Conservation (phyloP, 2,888 invertebrate genomes). For the Lepidochitona cinerea region DNA sequence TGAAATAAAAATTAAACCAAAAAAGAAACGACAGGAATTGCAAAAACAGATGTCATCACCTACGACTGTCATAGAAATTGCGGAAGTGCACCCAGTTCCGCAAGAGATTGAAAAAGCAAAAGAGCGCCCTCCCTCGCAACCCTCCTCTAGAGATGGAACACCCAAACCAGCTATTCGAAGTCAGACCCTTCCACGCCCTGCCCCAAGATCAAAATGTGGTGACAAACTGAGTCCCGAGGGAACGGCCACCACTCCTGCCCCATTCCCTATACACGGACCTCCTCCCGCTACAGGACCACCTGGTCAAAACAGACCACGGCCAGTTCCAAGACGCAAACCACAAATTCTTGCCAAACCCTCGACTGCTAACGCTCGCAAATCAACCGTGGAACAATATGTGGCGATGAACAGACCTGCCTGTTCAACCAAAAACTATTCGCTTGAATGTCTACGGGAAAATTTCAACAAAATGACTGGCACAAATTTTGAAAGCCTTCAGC, state of each 20-base stretch:
- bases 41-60: background rate
- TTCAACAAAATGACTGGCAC: slow-evolving; percentile 48
- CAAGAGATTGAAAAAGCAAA: background rate
- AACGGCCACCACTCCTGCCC: slow-evolving; percentile 32
- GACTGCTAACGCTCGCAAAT: background rate
- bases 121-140: background rate
- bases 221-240: slow-evolving; percentile 25
- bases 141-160: background rate
- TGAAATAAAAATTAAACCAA: background rate
- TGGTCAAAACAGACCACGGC: slow-evolving; percentile 47
- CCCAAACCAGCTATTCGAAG: background rate
- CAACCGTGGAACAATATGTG: slow-evolving; percentile 55
- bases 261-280: slow-evolving; percentile 40
- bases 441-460: slow-evolving; percentile 51
- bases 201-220: slow-evolving; percentile 6
- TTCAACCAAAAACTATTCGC: slow-evolving; percentile 49
- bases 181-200: slow-evolving; percentile 6
- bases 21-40: background rate
- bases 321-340: slow-evolving; percentile 51
- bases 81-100: background rate
- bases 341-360: slow-evolving; percentile 34
- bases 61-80: background rate
- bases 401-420: slow-evolving; percentile 58
- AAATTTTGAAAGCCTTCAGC: slow-evolving; percentile 54
- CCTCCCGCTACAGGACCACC: slow-evolving; percentile 47